Base-by-base conservation (phyloP, 2,888 invertebrate species). In the Papilio gigon region DNA sequence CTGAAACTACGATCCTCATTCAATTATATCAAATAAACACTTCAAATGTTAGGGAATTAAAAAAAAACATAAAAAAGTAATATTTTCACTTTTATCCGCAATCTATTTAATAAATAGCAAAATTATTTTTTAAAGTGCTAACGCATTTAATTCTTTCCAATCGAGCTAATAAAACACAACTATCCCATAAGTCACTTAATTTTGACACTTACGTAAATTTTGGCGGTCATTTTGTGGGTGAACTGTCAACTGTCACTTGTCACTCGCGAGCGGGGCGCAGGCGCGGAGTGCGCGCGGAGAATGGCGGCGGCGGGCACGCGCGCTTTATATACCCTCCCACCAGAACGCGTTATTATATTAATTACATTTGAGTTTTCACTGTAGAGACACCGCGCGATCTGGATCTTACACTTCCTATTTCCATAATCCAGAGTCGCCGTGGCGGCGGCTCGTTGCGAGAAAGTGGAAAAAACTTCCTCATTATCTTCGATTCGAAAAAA, bases 171-270 rank as follows among this genome's bases (percentile, higher is more conserved):
- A 35, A 58, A n/a, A 59, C 68, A 68, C 68, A 47, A 88, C 88
- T 88, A 76, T 84, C 83, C 86, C 81, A 80, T 84, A 20, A 47
- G 59, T 35, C 68, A 80, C 85, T 84, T 84, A 82, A 74, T 75
- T 82, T 85, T 88, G 87, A 87, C 91, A 91, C 91, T 91, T 91
- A 91, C 91, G 88, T 90, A 90, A 85, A 90, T 81, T 89, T 89
- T 90, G 83, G 89, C 86, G 85, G 90, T 87, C 91, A 91, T 91
- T 79, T 85, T 89, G 82, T 75, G 73, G 78, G 80, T 78, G 75
- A 78, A 78, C 82, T 82, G 83, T 84, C 81, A 87, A 78, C 82
- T 82, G 83, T 84, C 81, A 87, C 86, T 81, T 87, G 83, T 85
- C 84, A 87, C 84, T 82, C 81, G 77, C 87, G 88, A 88, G 88